Evolutionary conservation across 2,888 invertebrate genomes (phyloP).

Genomic region (Leptodirus hochenwartii): DNA sequence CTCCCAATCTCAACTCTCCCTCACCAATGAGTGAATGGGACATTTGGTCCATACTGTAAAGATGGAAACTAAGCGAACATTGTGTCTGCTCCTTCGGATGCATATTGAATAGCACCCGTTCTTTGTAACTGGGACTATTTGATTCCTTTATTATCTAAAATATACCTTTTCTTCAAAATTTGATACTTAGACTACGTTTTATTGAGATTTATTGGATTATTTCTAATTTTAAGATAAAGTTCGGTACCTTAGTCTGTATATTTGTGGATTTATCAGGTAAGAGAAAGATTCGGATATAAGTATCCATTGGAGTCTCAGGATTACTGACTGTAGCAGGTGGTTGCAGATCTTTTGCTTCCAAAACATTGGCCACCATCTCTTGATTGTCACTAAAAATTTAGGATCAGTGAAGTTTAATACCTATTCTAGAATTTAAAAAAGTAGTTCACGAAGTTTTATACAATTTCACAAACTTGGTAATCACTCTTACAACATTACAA

Average conservation of each 20-base stretch:
- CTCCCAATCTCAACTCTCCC: slow-evolving; percentile 45
- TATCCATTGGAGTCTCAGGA: slow-evolving; percentile 41
- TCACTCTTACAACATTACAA: too few species aligned
- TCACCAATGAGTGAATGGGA: slow-evolving; percentile 47
- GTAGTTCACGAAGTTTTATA: too few species aligned
- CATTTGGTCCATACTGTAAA: slow-evolving; percentile 43
- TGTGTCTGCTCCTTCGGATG: slow-evolving; percentile 37
- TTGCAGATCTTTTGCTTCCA: slow-evolving; percentile 57
- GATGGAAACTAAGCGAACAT: slow-evolving; percentile 45
- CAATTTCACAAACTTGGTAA: too few species aligned
- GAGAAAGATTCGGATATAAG: slow-evolving; percentile 57
- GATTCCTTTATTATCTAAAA: slow-evolving; percentile 40
- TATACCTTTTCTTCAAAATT: too few species aligned
- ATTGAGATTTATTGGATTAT: background rate
- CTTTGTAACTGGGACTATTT: slow-evolving; percentile 57
- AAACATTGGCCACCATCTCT: slow-evolving; percentile 47
- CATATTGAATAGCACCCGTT: slow-evolving; percentile 50
- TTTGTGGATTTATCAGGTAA: slow-evolving; percentile 50
- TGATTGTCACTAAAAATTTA: slow-evolving; percentile 26
- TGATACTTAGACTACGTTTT: background rate
- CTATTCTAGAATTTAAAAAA: too few species aligned
- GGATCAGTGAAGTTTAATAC: too few species aligned
- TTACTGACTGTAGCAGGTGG: slow-evolving; percentile 27
- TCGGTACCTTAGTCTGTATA: slow-evolving; percentile 45
- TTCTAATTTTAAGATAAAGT: background rate